phyloP scores from a whole-genome alignment of 1,140 invertebrate species.

The Hyles vespertilio region DNA sequence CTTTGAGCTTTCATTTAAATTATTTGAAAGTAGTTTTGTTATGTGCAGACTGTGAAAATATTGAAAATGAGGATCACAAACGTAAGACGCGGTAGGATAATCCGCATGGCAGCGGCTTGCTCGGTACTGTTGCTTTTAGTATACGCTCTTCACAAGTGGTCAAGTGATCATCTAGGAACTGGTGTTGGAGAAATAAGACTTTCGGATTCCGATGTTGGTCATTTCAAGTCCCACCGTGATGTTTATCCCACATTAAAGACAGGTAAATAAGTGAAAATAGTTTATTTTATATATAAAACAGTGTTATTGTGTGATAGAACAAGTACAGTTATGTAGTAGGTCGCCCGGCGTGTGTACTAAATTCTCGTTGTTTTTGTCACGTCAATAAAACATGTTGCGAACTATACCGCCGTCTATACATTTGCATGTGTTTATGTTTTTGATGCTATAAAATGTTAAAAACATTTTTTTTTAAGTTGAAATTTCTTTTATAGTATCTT shows the following conservation, averaged over 20 bases:
- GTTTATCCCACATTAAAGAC: slow-evolving; percentile 53
- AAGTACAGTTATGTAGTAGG: slow-evolving; percentile 43
- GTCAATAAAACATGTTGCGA: slow-evolving; percentile 21
- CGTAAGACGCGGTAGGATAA: slow-evolving; percentile 58
- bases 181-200: slow-evolving; percentile 27
- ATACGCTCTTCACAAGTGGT: slow-evolving; percentile 58
- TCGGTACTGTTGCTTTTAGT: slow-evolving; percentile 52
- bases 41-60: slow-evolving; percentile 21
- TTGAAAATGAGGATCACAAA: slow-evolving; percentile 65
- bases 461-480: too few species aligned
- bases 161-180: slow-evolving; percentile 36
- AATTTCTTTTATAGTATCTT: too few species aligned
- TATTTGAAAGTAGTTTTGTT: slow-evolving; percentile 23
- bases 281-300: slow-evolving; percentile 2
- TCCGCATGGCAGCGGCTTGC: slow-evolving; percentile 45
- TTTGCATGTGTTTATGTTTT: too few species aligned
- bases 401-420: not conserved
- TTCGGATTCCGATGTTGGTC: slow-evolving; percentile 30
- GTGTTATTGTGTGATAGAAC: too few species aligned
- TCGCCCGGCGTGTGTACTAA: slow-evolving; percentile 27
- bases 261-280: slow-evolving; percentile 22
- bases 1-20: slow-evolving; percentile 1
- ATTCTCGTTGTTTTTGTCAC: slow-evolving; percentile 39
- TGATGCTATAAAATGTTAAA: too few species aligned
- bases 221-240: slow-evolving; percentile 54